These are phyloP conservation scores for Euplexia lucipara DNA, from an alignment of 2,888 invertebrate genomes.

Conservation along the genomic window DNA sequence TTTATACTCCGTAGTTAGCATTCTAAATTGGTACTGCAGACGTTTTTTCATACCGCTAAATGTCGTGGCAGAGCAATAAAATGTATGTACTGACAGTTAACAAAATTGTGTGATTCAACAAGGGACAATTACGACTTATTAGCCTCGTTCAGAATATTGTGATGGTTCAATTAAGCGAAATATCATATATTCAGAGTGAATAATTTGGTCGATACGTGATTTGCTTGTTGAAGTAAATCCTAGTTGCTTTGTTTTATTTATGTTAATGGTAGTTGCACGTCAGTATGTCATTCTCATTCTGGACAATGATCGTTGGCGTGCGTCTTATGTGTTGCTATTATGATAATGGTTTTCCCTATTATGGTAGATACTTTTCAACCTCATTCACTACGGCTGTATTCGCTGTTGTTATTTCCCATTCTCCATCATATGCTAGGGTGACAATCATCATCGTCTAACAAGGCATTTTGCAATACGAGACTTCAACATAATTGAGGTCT, in stretches of 20 bases:
- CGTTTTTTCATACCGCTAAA: conserved; percentile 88
- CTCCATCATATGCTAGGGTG: background rate
- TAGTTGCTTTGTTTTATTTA: conserved; percentile 64
- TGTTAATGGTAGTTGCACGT: conserved; percentile 48
- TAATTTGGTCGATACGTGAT: conserved; percentile 69
- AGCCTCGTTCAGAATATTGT: conserved; percentile 68
- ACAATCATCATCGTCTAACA: too few relatives aligned
- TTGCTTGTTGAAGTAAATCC: conserved; percentile 63
- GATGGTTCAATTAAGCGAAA: conserved; percentile 74
- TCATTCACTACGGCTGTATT: background rate
- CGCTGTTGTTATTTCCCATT: background rate
- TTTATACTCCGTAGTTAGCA: conserved; percentile 88
- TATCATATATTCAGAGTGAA: conserved; percentile 66
- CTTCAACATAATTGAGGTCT: too few relatives aligned
- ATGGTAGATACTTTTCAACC: conserved; percentile 20
- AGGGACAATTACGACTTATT: conserved; percentile 76
- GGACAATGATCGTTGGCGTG: conserved; percentile 56
- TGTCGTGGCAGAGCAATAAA: conserved; percentile 87
- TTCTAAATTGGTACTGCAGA: conserved; percentile 86
- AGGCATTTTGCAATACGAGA: too few relatives aligned
- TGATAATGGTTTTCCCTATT: conserved; percentile 39
- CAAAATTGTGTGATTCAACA: conserved; percentile 79
- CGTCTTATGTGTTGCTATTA: conserved; percentile 52
- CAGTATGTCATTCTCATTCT: conserved; percentile 61
- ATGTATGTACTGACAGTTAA: conserved; percentile 74